These are phyloP conservation scores for Camarhynchus parvulus DNA, from an alignment of 2,113 vertebrate species.

Conservation along the genomic window DNA sequence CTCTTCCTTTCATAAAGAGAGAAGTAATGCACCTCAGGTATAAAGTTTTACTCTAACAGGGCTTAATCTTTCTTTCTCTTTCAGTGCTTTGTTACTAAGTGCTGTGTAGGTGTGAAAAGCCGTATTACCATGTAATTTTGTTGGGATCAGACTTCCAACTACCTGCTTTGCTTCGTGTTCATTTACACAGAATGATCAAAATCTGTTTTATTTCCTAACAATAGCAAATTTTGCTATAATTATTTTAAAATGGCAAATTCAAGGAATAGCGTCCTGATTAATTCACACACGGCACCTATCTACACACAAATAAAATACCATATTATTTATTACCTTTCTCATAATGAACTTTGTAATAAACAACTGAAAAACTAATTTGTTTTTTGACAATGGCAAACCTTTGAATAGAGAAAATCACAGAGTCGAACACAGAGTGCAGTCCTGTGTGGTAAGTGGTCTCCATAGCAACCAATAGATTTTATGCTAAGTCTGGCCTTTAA, in stretches of 20 bases:
- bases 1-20: slow-evolving; percentile 56
- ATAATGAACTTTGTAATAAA: slow-evolving; percentile 82
- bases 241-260: slow-evolving; percentile 68
- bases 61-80: slow-evolving; percentile 63
- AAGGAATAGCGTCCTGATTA: slow-evolving; percentile 54
- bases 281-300: slow-evolving; percentile 53
- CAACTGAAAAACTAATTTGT: slow-evolving; percentile 82
- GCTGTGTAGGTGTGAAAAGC: slow-evolving; percentile 78
- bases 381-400: slow-evolving; percentile 82
- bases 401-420: slow-evolving; percentile 84
- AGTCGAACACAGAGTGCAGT: slow-evolving; percentile 80
- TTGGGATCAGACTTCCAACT: slow-evolving; percentile 73
- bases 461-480: slow-evolving; percentile 88
- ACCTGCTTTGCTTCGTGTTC: slow-evolving; percentile 77
- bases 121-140: slow-evolving; percentile 79
- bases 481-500: slow-evolving; percentile 89
- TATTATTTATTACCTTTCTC: slow-evolving; percentile 73
- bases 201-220: slow-evolving; percentile 79
- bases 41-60: slow-evolving; percentile 70
- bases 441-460: slow-evolving; percentile 86
- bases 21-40: slow-evolving; percentile 62
- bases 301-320: slow-evolving; percentile 38
- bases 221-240: slow-evolving; percentile 77
- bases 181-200: slow-evolving; percentile 73
- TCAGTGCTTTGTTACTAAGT: slow-evolving; percentile 70